Evolutionary conservation across 2,797 vertebrate species (phyloP).

Genomic region (Pitangus sulphuratus): DNA sequence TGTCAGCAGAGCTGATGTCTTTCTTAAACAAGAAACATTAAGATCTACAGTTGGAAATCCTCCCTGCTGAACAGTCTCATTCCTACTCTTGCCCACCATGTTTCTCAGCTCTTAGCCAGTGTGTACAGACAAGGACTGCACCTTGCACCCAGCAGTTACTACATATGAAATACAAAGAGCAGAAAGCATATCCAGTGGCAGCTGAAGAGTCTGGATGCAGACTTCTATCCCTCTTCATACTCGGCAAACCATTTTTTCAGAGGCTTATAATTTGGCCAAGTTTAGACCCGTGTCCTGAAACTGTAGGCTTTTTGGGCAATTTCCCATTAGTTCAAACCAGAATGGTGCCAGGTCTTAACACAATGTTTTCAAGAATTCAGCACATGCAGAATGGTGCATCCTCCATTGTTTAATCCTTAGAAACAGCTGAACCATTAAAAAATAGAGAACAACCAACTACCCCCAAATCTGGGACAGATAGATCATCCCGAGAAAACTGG

Average conservation of each 20-base stretch:
- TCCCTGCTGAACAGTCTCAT: background rate
- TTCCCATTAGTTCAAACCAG: background rate
- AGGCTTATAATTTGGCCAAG: background rate
- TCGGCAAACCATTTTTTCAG: background rate
- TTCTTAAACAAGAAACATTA: background rate
- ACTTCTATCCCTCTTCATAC: background rate
- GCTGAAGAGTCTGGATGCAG: background rate
- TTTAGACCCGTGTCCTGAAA: background rate
- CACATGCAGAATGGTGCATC: background rate
- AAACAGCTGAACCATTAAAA: background rate
- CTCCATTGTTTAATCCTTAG: background rate
- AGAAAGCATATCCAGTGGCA: background rate
- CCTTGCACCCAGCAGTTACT: background rate
- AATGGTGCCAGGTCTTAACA: background rate
- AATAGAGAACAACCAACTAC: background rate
- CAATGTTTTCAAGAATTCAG: background rate
- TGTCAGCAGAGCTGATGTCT: background rate
- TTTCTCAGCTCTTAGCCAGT: constrained; percentile 1
- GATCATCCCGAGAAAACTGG: background rate
- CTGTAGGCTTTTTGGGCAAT: background rate
- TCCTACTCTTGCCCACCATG: background rate
- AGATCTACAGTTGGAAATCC: background rate
- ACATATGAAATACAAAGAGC: background rate
- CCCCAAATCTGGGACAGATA: background rate
- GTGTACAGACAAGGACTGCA: background rate